A percentile compares a stretch with the other conserved stretches of the same genome.
phyloP scores from a whole-genome alignment of 2,888 invertebrate species.

The Cephus pygmeus region DNA sequence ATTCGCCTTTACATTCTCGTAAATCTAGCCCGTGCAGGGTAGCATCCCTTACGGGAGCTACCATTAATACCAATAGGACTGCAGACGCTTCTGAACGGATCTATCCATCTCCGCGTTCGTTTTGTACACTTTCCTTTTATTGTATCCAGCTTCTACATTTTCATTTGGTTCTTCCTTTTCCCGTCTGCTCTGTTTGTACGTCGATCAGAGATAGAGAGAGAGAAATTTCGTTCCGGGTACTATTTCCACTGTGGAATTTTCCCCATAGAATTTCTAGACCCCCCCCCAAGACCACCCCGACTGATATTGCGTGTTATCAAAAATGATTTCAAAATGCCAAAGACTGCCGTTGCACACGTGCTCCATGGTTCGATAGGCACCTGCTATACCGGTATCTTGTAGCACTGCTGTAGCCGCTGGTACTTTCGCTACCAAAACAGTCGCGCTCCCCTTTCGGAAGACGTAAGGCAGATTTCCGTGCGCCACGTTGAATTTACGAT shows the following conservation, averaged over 20 bases:
- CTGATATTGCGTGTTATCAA: background rate
- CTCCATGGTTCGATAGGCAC: background rate
- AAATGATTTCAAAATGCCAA: background rate
- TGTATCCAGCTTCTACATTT: background rate
- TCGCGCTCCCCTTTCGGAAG: background rate
- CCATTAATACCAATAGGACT: background rate
- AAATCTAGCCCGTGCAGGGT: background rate
- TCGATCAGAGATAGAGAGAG: background rate
- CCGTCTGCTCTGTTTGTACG: background rate
- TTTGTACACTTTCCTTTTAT: background rate
- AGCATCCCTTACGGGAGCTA: background rate
- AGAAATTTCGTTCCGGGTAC: background rate
- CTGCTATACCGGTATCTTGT: background rate
- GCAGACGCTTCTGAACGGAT: background rate
- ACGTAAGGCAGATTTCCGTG: background rate
- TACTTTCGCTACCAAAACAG: background rate
- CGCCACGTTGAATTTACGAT: conserved; percentile 11
- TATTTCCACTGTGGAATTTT: background rate
- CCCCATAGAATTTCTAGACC: background rate
- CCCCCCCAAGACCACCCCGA: too few relatives aligned
- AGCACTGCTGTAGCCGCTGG: background rate
- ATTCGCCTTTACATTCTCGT: background rate
- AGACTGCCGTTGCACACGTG: background rate
- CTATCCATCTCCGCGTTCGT: background rate
- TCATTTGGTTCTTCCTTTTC: background rate